phyloP scores from a whole-genome alignment of 2,113 vertebrate species.

The Myodes glareolus region DNA sequence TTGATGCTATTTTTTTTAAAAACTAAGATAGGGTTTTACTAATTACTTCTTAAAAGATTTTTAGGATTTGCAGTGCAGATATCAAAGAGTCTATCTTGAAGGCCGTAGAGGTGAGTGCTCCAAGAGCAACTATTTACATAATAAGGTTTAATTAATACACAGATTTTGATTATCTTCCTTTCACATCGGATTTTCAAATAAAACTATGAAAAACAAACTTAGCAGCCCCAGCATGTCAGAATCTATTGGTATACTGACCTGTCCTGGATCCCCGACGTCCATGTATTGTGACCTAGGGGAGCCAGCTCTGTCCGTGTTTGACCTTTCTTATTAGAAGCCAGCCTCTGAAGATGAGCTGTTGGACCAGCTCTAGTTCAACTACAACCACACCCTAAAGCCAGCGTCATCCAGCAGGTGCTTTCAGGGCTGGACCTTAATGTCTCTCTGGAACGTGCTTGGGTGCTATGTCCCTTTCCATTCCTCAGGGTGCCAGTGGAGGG shows the following conservation, averaged over 20 bases:
- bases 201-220: conserved; percentile 7
- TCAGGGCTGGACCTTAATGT: not conserved
- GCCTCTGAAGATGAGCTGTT: not conserved
- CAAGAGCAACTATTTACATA: not conserved
- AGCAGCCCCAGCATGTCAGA: not conserved
- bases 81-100: not conserved
- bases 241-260: not conserved
- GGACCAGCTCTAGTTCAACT: not conserved
- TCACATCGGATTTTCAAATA: conserved; percentile 41
- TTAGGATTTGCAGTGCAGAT: not conserved
- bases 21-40: not conserved
- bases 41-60: conserved; percentile 7
- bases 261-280: not conserved
- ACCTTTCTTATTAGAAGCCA: not conserved
- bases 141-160: not conserved
- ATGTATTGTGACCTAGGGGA: not conserved
- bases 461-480: not conserved
- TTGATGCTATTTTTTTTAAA: not conserved
- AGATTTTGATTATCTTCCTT: not conserved
- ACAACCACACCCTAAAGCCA: not conserved
- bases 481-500: not conserved
- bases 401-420: too few relatives aligned
- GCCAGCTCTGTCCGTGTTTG: not conserved
- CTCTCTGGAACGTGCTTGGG: not conserved
- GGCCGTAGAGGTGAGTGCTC: not conserved